Base-by-base conservation (phyloP, 2,888 invertebrate genomes). In the Cyrtodaria siliqua region DNA sequence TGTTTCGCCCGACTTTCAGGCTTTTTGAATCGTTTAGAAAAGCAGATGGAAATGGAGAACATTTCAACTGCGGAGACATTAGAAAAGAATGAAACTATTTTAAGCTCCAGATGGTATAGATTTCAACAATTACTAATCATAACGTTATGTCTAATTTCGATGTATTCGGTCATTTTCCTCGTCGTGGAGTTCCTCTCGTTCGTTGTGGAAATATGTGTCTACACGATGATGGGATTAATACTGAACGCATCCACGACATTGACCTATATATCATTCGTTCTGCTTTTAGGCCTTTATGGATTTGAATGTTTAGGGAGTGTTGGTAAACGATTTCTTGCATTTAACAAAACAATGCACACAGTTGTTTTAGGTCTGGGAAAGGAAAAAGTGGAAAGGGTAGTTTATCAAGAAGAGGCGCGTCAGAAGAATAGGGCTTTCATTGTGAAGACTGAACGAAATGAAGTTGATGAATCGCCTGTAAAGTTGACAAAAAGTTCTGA, bases 191-290 rank as follows among this genome's bases (percentile, higher is more conserved):
- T 86, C 29, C 66, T 89, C 4, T 88, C 90, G 3, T 90, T 91
- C 64, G 57, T 89, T n/a, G 89, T 90, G 6, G 91, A 92, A 79
- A 67, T 91, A 16, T 68, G 73, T 16, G 87, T 90, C 4, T 89
- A 91, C 66, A 89, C 90, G 0, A 63, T 90, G 40, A 89, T 92
- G 79, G 91, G 92, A 1, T 77, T 91, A 16, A 87, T 92, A 27
- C 82, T 92, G 2, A 91, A 91, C 64, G 90, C 91, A 0, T 83
- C 85, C 3, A 62, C 83, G 20, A 85, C 86, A 0, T 66, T 89
- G 42, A 86, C 88, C 47, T 91, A 90, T 66, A 49, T 91, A 8
- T 87, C 90, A 4, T 76, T 92, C 8, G 69, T 80, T 0, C 84
- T 90, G 26, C 81, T 91, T 71, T 69, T 89, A 0, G 66, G 74